Conservation (phyloP, 2,797 vertebrate species). For the Eulemur coronatus region DNA sequence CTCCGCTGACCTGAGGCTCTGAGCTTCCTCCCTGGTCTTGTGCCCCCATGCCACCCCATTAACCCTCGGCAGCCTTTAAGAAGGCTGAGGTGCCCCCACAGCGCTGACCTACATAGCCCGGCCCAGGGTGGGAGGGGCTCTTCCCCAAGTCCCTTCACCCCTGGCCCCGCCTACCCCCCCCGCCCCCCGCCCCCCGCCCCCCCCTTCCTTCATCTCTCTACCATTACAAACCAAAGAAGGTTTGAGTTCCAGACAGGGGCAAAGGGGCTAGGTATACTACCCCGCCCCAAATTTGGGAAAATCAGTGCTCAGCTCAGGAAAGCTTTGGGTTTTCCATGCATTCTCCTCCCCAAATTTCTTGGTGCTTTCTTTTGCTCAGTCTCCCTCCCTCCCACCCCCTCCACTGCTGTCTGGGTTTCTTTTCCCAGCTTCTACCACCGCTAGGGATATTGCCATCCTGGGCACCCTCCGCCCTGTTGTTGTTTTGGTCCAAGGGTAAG, state of each 20-base stretch:
- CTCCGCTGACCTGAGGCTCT: conserved; percentile 2
- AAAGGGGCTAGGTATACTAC: background rate
- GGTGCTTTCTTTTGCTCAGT: background rate
- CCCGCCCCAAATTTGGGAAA: conserved; percentile 29
- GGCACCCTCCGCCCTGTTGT: conserved; percentile 54
- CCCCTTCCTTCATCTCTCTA: background rate
- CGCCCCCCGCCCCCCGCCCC: conserved; percentile 25
- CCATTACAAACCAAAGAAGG: background rate
- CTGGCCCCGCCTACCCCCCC: conserved; percentile 19
- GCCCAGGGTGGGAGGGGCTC: conserved; percentile 61
- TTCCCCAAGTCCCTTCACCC: conserved; percentile 53
- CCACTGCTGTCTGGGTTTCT: conserved; percentile 43
- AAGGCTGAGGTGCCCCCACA: conserved; percentile 59
- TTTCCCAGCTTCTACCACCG: conserved; percentile 1
- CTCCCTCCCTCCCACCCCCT: background rate
- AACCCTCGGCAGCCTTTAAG: conserved; percentile 24
- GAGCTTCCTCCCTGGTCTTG: conserved; percentile 25
- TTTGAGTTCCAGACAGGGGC: conserved; percentile 31
- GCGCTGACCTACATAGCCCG: conserved; percentile 80
- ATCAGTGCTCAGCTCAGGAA: background rate
- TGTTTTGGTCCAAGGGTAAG: conserved; percentile 73
- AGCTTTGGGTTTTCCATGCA: background rate
- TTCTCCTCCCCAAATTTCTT: conserved; percentile 11
- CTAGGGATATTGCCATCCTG: background rate
- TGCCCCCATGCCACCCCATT: conserved; percentile 33